Base-by-base conservation (phyloP, 2,797 vertebrate genomes). In the Centropyge bicolor region DNA sequence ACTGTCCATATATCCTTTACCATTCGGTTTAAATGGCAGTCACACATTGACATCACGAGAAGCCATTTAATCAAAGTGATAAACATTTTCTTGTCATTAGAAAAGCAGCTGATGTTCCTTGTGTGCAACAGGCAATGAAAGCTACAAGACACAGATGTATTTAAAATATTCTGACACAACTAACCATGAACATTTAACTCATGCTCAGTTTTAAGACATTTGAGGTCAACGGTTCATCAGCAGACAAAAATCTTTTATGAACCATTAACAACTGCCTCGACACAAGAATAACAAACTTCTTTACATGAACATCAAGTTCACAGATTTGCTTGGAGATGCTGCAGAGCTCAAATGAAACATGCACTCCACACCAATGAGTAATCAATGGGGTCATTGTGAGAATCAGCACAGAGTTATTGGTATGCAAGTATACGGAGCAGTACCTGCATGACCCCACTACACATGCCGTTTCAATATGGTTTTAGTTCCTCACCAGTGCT, bases 401-500 rank as follows among this genome's bases (percentile, higher is more conserved):
- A 73, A 87, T 76, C 76, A 60, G 71, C 65, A 71, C 69, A 54
- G 9, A 70, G 61, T 61, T 78, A 68, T 40, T 79, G 48, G 70
- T 71, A 63, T 74, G 65, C 74, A 55, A 45, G 76, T 83, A 62
- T 19, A 78, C 2, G 64, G 56, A 61, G 74, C 45, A 68, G 77
- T 67, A 81, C 72, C 84, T 79, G 72, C 73, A 55, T 56, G 85
- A 86, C 12, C 77, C 70, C 49, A 63, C 14, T 38, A 31, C 80
- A 49, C 77, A 80, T 83, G 76, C 74, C 5, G 11, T 66, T 84
- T 87, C 43, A 62, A 64, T 54, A 62, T 48, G 7, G 31, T 78
- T 84, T 84, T 64, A 81, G 60, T 70, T 43, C 65, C 97, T 98
- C 94, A 99, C 98, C 98, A 86, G 98, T 97, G 96, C 93, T 97